These are phyloP conservation scores for Cremastinae sp. DNA, from an alignment of 2,888 invertebrate species.

Conservation along the genomic window DNA sequence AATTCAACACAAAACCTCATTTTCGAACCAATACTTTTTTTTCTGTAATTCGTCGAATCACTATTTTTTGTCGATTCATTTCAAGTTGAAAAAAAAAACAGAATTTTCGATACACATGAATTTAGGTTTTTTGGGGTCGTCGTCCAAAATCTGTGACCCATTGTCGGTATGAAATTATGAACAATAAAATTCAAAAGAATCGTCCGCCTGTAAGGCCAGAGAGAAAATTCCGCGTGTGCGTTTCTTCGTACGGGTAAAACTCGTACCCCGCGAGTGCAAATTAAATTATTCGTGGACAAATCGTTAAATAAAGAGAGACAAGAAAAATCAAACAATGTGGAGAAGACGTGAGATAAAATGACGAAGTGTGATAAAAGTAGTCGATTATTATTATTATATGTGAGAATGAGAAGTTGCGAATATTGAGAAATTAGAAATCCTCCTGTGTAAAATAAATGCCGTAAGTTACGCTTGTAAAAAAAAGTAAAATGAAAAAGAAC, in stretches of 20 bases:
- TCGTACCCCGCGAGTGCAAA: slow-evolving; percentile 23
- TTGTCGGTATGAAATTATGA: too few species aligned
- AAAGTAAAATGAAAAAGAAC: slow-evolving; percentile 47
- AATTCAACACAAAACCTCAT: too few species aligned
- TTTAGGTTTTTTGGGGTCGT: slow-evolving; percentile 4
- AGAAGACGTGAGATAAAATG: slow-evolving; percentile 18
- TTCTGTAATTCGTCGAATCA: too few species aligned
- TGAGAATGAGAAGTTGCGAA: slow-evolving; percentile 55
- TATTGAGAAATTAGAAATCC: slow-evolving; percentile 62
- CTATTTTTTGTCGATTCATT: not conserved
- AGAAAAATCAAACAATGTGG: not conserved
- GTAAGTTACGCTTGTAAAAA: slow-evolving; percentile 79
- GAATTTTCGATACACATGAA: not conserved
- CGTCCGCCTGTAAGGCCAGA: not conserved
- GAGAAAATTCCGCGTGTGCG: slow-evolving; percentile 49
- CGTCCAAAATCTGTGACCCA: too few species aligned
- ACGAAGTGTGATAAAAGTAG: slow-evolving; percentile 62
- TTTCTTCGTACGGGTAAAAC: slow-evolving; percentile 39
- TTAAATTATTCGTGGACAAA: slow-evolving; percentile 5
- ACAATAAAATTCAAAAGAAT: too few species aligned
- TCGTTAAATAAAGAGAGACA: slow-evolving; percentile 4
- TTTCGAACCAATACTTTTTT: too few species aligned
- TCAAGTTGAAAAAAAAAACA: not conserved
- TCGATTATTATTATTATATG: slow-evolving; percentile 59
- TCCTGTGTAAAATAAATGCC: slow-evolving; percentile 79